phyloP scores from a whole-genome alignment of 1,140 invertebrate species.

The Lordiphosa mommai region DNA sequence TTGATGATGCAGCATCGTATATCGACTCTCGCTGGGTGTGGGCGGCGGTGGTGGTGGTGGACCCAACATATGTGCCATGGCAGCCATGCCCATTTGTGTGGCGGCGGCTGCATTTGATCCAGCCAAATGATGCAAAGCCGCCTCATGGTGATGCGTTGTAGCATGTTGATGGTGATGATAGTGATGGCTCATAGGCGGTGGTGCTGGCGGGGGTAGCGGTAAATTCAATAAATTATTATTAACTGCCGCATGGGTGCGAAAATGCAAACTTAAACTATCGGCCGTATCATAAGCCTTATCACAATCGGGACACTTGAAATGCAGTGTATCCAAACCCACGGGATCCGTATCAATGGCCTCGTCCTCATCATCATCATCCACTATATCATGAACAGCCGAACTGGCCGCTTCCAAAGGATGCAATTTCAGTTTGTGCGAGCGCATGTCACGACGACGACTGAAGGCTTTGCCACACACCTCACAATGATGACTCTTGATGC shows the following conservation, averaged over 20 bases:
- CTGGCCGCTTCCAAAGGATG: constrained; percentile 49
- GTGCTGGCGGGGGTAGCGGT: constrained; percentile 26
- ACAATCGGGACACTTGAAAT: constrained; percentile 77
- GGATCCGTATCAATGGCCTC: constrained; percentile 70
- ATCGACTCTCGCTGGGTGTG: constrained; percentile 59
- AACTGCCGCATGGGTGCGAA: constrained; percentile 62
- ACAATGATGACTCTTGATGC: constrained; percentile 87
- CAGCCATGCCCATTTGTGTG: constrained; percentile 69
- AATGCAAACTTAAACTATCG: constrained; percentile 66
- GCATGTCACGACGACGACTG: constrained; percentile 83
- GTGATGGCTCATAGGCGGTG: constrained; percentile 57
- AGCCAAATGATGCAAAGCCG: constrained; percentile 48
- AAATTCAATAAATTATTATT: constrained; percentile 62
- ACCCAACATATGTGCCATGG: constrained; percentile 68
- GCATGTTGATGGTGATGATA: constrained; percentile 50
- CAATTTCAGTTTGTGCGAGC: constrained; percentile 74
- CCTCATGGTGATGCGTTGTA: constrained; percentile 40
- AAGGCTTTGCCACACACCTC: constrained; percentile 88
- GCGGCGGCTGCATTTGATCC: constrained; percentile 54
- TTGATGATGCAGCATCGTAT: constrained; percentile 62
- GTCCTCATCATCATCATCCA: constrained; percentile 70
- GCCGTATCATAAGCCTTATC: constrained; percentile 75
- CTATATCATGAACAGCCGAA: constrained; percentile 54
- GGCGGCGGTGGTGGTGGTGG: constrained; percentile 67
- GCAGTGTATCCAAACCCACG: constrained; percentile 54